Evolutionary conservation across 92 coral and sea anemone species (phyloP).

Genomic region (Pocillopora meandrina): DNA sequence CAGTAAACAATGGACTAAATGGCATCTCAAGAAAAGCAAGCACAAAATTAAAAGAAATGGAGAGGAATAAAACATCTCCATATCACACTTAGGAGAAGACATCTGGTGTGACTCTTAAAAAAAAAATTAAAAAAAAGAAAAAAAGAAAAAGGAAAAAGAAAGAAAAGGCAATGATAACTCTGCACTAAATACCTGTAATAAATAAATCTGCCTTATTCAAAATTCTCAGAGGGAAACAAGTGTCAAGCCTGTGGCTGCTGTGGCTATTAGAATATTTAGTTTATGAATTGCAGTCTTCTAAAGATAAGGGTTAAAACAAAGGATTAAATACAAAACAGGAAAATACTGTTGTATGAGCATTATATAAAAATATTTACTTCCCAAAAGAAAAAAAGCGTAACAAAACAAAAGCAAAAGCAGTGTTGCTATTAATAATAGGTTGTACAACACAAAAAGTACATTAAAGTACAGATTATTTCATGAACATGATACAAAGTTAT

Average conservation of each 20-base stretch:
- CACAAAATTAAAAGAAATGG: neutral
- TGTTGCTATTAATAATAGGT: too few species aligned
- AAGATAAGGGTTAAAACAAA: neutral
- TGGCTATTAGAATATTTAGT: neutral
- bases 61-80: neutral
- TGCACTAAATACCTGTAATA: neutral
- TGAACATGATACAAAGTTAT: too few species aligned
- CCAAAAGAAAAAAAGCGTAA: neutral
- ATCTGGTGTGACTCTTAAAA: too few species aligned
- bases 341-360: neutral
- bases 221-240: neutral
- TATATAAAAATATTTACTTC: neutral
- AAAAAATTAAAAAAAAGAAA: conserved; percentile 7
- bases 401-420: too few species aligned
- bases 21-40: conserved; percentile 23
- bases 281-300: neutral
- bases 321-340: neutral
- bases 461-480: too few species aligned
- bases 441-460: too few species aligned
- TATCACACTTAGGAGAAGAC: too few species aligned
- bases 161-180: neutral
- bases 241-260: neutral
- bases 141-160: conserved; percentile 1
- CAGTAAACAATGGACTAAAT: conserved; percentile 41
- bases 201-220: neutral